A percentile compares a stretch with the other conserved stretches of the same genome.
These are phyloP conservation scores for Caranx melampygus DNA, from an alignment of 2,113 vertebrate genomes.

Conservation along the genomic window DNA sequence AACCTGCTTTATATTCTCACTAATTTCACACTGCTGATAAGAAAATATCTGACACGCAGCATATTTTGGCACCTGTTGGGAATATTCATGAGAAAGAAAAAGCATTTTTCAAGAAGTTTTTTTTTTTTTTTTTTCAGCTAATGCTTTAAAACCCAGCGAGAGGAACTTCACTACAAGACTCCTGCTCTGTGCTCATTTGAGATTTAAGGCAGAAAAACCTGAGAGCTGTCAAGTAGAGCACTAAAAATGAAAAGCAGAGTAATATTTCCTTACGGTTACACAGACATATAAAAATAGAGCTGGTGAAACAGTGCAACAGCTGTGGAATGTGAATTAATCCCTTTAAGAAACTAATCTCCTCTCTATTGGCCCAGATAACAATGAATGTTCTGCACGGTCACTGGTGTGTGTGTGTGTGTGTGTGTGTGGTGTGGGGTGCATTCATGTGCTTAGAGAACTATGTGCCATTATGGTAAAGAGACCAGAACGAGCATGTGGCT, in stretches of 20 bases:
- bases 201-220: slow-evolving; percentile 5
- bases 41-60: slow-evolving; percentile 12
- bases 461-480: background rate
- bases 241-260: background rate
- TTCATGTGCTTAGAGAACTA: background rate
- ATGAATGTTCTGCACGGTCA: slow-evolving; percentile 4
- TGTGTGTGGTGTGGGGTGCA: background rate
- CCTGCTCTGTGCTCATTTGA: background rate
- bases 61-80: slow-evolving; percentile 14
- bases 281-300: background rate
- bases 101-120: background rate
- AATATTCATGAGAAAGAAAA: slow-evolving; percentile 6
- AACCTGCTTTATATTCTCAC: background rate
- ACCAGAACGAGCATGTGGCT: background rate
- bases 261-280: background rate
- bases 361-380: background rate
- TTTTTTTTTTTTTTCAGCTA: background rate
- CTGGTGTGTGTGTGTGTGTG: too few relatives aligned
- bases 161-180: background rate
- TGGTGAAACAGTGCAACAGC: background rate
- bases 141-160: background rate
- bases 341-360: background rate
- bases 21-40: slow-evolving; percentile 22
- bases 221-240: background rate
- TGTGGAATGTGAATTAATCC: slow-evolving; percentile 15